Evolutionary conservation across 2,888 invertebrate genomes (phyloP).

Genomic region (Pachliopta kotzebuea): DNA sequence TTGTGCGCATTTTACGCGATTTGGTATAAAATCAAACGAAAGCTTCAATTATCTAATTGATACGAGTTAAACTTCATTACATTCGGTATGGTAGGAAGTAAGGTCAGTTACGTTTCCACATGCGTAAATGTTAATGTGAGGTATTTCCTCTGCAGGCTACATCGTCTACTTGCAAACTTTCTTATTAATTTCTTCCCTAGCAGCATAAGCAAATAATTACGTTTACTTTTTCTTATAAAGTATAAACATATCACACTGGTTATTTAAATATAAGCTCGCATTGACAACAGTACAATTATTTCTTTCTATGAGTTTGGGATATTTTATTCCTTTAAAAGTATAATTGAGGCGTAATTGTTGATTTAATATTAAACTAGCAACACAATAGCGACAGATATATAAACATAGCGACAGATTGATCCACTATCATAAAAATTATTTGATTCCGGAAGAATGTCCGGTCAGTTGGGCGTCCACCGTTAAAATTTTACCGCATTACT

Average conservation of each 20-base stretch:
- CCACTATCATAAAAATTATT: slow-evolving; percentile 31
- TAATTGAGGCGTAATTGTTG: not conserved
- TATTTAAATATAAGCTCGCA: too few relatives aligned
- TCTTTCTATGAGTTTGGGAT: too few relatives aligned
- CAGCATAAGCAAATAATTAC: slow-evolving; percentile 1
- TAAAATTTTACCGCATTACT: slow-evolving; percentile 64
- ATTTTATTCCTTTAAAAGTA: not conserved
- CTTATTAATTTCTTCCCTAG: slow-evolving; percentile 9
- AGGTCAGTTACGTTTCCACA: slow-evolving; percentile 27
- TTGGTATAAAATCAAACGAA: slow-evolving; percentile 21
- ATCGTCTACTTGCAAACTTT: slow-evolving; percentile 12
- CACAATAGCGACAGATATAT: not conserved
- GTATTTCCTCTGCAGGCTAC: slow-evolving; percentile 11
- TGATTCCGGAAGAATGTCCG: slow-evolving; percentile 49
- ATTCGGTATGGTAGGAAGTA: slow-evolving; percentile 23
- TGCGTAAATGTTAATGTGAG: slow-evolving; percentile 17
- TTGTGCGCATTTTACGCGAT: not conserved
- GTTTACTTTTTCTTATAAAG: not conserved
- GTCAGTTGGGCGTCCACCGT: slow-evolving; percentile 51
- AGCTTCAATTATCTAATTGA: slow-evolving; percentile 37
- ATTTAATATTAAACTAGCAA: not conserved
- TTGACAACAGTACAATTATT: too few relatives aligned
- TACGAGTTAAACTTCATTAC: slow-evolving; percentile 26
- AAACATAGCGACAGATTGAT: slow-evolving; percentile 30
- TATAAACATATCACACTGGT: too few relatives aligned